These are phyloP conservation scores for Gymnoscelis rufifasciata DNA, from an alignment of 2,888 invertebrate genomes.

Conservation along the genomic window DNA sequence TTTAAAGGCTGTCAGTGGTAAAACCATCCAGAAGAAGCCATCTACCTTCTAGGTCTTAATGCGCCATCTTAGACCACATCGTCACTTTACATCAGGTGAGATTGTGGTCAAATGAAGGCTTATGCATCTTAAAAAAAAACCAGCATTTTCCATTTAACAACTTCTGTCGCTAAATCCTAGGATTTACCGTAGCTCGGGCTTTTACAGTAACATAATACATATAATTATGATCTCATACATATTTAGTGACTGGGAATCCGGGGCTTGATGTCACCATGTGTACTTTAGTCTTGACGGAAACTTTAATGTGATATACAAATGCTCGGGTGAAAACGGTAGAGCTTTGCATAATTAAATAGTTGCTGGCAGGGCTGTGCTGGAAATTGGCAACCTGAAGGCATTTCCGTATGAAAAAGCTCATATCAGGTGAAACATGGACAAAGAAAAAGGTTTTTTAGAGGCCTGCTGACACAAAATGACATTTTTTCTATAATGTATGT, in stretches of 20 bases:
- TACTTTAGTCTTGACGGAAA: slow-evolving; percentile 22
- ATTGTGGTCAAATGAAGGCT: too few relatives aligned
- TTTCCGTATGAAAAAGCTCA: slow-evolving; percentile 7
- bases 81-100: too few relatives aligned
- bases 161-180: too few relatives aligned
- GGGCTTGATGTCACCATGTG: slow-evolving; percentile 26
- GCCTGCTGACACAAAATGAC: neutral
- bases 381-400: slow-evolving; percentile 10
- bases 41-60: too few relatives aligned
- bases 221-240: slow-evolving; percentile 31
- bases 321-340: slow-evolving; percentile 10
- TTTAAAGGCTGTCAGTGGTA: too few relatives aligned
- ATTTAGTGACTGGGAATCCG: slow-evolving; percentile 29
- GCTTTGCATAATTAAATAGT: slow-evolving; percentile 20
- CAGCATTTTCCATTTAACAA: too few relatives aligned
- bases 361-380: slow-evolving; percentile 3
- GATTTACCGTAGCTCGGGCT: slow-evolving; percentile 28
- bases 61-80: too few relatives aligned
- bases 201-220: slow-evolving; percentile 27
- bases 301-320: slow-evolving; percentile 24
- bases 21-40: too few relatives aligned
- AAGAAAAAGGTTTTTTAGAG: neutral
- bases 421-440: neutral
- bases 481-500: too few relatives aligned
- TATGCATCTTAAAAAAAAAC: neutral